phyloP scores from a whole-genome alignment of 2,113 vertebrate genomes.

The Phodopus roborovskii region DNA sequence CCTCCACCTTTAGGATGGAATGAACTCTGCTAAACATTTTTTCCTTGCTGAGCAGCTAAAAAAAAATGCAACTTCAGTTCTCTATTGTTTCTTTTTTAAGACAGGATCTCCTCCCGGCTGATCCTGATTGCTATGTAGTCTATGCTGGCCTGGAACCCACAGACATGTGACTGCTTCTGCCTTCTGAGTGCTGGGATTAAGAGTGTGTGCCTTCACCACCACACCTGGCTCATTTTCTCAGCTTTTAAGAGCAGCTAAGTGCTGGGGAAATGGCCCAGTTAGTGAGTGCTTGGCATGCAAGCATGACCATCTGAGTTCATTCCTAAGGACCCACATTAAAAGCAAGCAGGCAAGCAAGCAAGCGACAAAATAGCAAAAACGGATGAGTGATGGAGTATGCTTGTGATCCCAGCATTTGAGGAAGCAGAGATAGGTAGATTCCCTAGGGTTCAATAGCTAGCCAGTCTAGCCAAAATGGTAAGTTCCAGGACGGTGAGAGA shows the following conservation, averaged over 20 bases:
- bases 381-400: background rate
- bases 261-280: background rate
- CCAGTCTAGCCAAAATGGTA: background rate
- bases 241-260: constrained; percentile 57
- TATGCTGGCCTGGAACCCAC: background rate
- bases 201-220: background rate
- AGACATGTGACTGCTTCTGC: background rate
- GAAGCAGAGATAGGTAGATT: background rate
- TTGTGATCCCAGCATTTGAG: background rate
- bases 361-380: too few species aligned
- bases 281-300: background rate
- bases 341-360: background rate
- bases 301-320: background rate
- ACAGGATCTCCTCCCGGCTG: background rate
- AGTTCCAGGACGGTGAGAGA: background rate
- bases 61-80: constrained; percentile 52
- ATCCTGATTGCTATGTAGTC: background rate
- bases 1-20: background rate
- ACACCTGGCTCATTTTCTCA: constrained; percentile 70
- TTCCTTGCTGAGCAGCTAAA: constrained; percentile 63
- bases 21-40: constrained; percentile 65
- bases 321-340: background rate
- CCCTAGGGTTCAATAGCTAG: background rate
- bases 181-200: background rate
- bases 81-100: background rate